Evolutionary conservation across 2,797 vertebrate species (phyloP).

Genomic region (Platyrinchus mystaceus): DNA sequence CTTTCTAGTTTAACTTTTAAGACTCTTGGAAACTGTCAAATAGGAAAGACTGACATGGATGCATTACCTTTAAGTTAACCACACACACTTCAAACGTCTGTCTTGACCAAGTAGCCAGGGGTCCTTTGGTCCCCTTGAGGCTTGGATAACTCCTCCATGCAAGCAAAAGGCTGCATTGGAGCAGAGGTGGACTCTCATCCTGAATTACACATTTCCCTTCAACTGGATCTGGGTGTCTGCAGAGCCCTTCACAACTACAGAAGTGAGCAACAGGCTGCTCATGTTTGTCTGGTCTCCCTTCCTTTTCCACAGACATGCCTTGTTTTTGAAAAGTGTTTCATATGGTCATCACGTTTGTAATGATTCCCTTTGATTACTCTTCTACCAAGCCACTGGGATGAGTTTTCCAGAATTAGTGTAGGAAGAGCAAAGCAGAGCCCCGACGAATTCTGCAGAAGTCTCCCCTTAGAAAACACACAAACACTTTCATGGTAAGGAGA

Average conservation of each 20-base stretch:
- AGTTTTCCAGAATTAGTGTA: background rate
- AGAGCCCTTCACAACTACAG: background rate
- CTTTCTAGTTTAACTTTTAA: background rate
- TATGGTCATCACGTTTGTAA: background rate
- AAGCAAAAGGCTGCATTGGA: background rate
- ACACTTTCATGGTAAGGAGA: background rate
- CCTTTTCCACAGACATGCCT: background rate
- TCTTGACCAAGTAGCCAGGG: background rate
- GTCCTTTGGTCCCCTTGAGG: background rate
- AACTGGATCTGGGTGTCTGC: background rate
- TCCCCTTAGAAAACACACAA: background rate
- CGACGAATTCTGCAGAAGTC: background rate
- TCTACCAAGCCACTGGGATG: background rate
- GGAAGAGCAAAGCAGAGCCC: background rate
- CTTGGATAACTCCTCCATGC: background rate
- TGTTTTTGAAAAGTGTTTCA: background rate
- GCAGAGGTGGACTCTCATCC: background rate
- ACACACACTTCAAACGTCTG: background rate
- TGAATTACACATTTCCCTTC: background rate
- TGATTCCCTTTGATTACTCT: background rate
- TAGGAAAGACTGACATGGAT: background rate
- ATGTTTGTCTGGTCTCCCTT: background rate
- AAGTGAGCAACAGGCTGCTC: background rate
- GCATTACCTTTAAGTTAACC: background rate
- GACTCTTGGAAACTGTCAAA: background rate